Evolutionary conservation across 2,888 invertebrate species (phyloP).

Genomic region (Drosophila neotestacea): DNA sequence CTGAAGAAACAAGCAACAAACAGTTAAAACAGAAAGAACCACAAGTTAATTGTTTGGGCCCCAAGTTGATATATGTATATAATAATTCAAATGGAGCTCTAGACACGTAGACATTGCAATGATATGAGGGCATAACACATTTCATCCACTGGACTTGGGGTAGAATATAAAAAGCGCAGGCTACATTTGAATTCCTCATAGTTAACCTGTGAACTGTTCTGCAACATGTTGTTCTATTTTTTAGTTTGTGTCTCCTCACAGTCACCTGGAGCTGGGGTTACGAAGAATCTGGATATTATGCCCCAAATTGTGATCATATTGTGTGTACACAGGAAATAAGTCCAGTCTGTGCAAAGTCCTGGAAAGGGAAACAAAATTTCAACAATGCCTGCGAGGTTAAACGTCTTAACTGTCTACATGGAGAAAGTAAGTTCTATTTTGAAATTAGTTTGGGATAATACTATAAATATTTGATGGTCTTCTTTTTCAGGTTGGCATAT

Average conservation of each 20-base stretch:
- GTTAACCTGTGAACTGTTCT: slow-evolving; percentile 16
- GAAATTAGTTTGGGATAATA: too few relatives aligned
- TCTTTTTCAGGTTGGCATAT: slow-evolving; percentile 31
- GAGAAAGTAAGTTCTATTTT: slow-evolving; percentile 12
- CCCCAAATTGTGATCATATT: slow-evolving; percentile 23
- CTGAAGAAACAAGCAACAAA: background rate
- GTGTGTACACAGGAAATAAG: background rate
- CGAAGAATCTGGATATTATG: slow-evolving; percentile 3
- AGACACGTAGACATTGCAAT: slow-evolving; percentile 55
- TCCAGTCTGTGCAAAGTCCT: slow-evolving; percentile 35
- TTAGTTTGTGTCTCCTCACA: slow-evolving; percentile 11
- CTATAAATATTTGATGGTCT: too few relatives aligned
- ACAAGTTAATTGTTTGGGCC: slow-evolving; percentile 4
- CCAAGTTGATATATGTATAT: slow-evolving; percentile 16
- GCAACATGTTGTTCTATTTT: slow-evolving; percentile 35
- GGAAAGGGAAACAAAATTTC: slow-evolving; percentile 13
- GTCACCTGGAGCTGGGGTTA: slow-evolving; percentile 22
- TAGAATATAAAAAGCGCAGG: slow-evolving; percentile 51
- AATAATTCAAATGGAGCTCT: slow-evolving; percentile 29
- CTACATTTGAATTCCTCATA: slow-evolving; percentile 31
- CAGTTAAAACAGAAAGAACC: background rate
- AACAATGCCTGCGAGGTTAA: slow-evolving; percentile 39
- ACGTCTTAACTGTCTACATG: slow-evolving; percentile 37
- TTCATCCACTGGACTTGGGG: background rate
- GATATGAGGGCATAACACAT: slow-evolving; percentile 40